Base-by-base conservation (phyloP, 2,113 vertebrate genomes). In the Ibidorhyncha struthersii region DNA sequence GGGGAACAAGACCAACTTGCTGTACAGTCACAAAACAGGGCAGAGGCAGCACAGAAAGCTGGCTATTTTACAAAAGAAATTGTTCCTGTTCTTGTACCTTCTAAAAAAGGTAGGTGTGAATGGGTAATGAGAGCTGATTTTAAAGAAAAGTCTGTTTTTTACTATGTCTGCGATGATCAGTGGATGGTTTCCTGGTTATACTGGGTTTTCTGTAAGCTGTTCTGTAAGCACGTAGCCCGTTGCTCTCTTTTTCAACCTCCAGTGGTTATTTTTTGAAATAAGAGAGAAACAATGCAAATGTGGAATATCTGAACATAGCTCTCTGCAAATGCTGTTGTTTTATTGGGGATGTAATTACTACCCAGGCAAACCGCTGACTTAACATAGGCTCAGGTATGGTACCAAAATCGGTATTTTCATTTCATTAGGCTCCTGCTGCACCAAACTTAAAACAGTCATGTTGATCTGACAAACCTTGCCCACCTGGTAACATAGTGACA, bases 51-150 rank as follows among this genome's bases (percentile, higher is more conserved):
- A 4, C 99, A 99, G 98, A 99, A 99, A 93, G 98, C 98, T 1
- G 99, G 99, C 43, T 97, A 98, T 95, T 99, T 99, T 91, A 97
- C 98, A 62, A 98, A 98, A 93, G 99, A 99, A 98, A 99, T 99
- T 36, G 99, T 99, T 38, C 98, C 99, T 4, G 98, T 99, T 86
- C 76, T 83, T 63, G 98, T 99, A 45, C 96, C 99, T 29, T 99
- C 99, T 47, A 98, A 99, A 89, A 99, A 99, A 99, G 99, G 99
- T 98, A 80, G 25, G 97, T 87, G 12, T 22, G 16, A 83, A 40
- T 50, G 25, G 30, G 19, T 61, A 45, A 30, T 3, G 8, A 36
- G 14, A 59, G 41, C 26, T 86, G 14, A 69, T 83, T 90, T 69
- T 82, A 67, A 79, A 79, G 20, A 82, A 63, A 83, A 38, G 36